phyloP scores from a whole-genome alignment of 23 tunicate species.

The Trididemnum clinides region DNA sequence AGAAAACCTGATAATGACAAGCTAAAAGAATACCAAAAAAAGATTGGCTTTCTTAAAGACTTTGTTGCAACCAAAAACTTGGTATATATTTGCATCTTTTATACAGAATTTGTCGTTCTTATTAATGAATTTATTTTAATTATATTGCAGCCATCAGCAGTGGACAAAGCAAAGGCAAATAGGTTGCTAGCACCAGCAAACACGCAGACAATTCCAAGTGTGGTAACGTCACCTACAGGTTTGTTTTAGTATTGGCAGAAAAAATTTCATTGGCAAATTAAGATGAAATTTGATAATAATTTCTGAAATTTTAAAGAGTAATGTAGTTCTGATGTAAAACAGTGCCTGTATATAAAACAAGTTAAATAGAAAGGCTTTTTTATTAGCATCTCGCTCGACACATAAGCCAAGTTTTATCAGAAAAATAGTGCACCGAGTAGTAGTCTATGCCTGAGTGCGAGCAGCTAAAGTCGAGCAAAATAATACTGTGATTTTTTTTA shows the following conservation, averaged over 20 bases:
- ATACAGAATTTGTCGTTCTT: not conserved
- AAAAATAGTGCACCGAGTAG: too few relatives aligned
- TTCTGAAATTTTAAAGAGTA: too few relatives aligned
- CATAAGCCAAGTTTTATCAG: too few relatives aligned
- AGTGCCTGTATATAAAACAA: too few relatives aligned
- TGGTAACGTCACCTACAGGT: slow-evolving; percentile 40
- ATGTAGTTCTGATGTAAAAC: too few relatives aligned
- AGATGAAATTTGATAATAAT: too few relatives aligned
- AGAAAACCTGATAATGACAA: slow-evolving; percentile 56
- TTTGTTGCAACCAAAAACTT: slow-evolving; percentile 29
- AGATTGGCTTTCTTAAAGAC: slow-evolving; percentile 55
- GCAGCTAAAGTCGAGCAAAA: too few relatives aligned
- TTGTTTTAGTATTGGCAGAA: not conserved
- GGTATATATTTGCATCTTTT: not conserved
- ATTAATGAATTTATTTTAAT: not conserved
- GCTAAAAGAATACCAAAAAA: slow-evolving; percentile 51
- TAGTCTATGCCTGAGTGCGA: too few relatives aligned
- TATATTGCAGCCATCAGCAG: slow-evolving; percentile 17
- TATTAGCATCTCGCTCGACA: too few relatives aligned
- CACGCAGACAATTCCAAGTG: slow-evolving; percentile 31
- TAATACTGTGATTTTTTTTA: too few relatives aligned
- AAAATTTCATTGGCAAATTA: not conserved
- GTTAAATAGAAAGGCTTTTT: too few relatives aligned
- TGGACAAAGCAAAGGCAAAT: slow-evolving; percentile 44
- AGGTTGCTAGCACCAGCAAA: slow-evolving; percentile 40